Evolutionary conservation across 2,888 invertebrate species (phyloP), one percentile per base, ranked within the genome.

Genomic region (Aricia artaxerxes): DNA sequence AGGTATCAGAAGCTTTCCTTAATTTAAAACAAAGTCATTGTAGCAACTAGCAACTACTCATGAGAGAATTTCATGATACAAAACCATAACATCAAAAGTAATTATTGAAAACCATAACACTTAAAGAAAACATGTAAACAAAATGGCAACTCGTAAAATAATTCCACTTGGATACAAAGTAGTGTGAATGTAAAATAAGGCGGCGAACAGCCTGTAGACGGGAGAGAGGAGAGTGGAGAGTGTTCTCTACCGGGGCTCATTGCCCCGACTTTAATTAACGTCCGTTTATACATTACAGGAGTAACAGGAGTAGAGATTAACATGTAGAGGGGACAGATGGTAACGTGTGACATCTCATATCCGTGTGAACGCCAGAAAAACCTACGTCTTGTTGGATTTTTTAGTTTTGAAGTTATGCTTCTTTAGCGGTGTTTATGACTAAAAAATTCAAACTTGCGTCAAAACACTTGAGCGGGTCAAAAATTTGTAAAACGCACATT

Each of bases 211-310:
- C 61, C n/a, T 61, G 61, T 9, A 61, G 11, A 16, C 57, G 0
- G 13, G 4, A 53, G 53, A 64, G 64, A 0, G 13, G 4, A 53
- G 53, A 64, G 64, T 3, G 13, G 4, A 53, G 53, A 64, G 64
- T 64, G 61, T 61, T 61, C 61, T 11, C 61, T n/a, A 7, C 7
- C 24, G 61, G 6, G 61, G 6, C n/a, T 3, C 6, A n/a, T 60
- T 61, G 31, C 64, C 31, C 31, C 64, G 31, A 64, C 64, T 64
- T 64, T 64, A 64, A 64, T 64, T 64, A 64, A 64, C 64, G 64
- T 64, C 64, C 64, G 31, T 64, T 64, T 64, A 24, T 64, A 24
- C 31, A 64, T 64, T 64, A 64, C 64, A 64, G 31, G 31, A 64
- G 11, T 31, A 31, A 11, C 64, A 24, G 31, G 7, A 24, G 61